Percentiles rank a stretch among this genome's conserved stretches.
Conservation (phyloP, 2,113 vertebrate genomes). For the Trichechus manatus region DNA sequence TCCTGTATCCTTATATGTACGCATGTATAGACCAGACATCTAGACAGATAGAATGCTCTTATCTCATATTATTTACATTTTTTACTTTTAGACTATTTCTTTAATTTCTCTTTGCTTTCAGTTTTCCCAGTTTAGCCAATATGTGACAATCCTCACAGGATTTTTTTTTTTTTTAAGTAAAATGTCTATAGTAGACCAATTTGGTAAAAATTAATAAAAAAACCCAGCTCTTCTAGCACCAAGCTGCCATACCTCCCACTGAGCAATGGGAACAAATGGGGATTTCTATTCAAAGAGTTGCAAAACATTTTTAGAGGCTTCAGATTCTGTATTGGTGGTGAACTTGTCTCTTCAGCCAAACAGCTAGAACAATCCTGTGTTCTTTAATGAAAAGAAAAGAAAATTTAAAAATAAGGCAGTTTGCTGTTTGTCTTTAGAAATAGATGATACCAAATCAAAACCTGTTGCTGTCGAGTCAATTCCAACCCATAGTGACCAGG, state of each 20-base stretch:
- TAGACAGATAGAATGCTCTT: background rate
- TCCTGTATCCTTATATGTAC: background rate
- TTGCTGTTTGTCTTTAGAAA: conserved; percentile 64
- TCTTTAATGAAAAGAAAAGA: conserved; percentile 55
- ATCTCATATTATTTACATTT: background rate
- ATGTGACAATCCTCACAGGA: background rate
- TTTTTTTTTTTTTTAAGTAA: background rate
- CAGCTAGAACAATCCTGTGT: background rate
- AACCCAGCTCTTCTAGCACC: background rate
- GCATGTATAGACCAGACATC: background rate
- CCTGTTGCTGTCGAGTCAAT: no score
- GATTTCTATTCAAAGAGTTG: conserved; percentile 35
- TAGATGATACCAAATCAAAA: background rate
- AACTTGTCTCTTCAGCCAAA: conserved; percentile 16
- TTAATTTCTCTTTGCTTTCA: background rate
- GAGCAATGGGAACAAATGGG: background rate
- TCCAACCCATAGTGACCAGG: background rate
- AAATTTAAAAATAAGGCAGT: conserved; percentile 53
- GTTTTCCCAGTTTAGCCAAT: background rate
- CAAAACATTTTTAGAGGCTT: conserved; percentile 55
- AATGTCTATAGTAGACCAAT: background rate
- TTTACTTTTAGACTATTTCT: background rate
- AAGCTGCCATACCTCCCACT: background rate
- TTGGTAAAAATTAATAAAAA: conserved; percentile 36
- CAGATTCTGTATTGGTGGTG: conserved; percentile 12